Percentiles rank a stretch among this genome's conserved stretches.
These are phyloP conservation scores for Andrena fulva DNA, from an alignment of 2,888 invertebrate genomes.

Conservation along the genomic window DNA sequence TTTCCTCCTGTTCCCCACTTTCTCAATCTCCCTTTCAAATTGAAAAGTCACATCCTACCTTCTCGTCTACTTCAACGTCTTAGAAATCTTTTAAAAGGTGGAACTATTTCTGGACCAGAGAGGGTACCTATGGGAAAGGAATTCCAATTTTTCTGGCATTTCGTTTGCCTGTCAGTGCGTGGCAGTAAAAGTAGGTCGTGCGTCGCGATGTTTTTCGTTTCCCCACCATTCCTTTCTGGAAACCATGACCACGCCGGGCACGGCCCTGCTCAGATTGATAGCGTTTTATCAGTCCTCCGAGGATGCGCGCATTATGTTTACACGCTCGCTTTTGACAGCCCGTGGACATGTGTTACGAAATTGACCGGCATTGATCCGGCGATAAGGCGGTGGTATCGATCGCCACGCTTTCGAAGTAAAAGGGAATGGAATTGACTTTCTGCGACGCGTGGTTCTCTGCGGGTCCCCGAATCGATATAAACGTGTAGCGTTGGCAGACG, in stretches of 20 bases:
- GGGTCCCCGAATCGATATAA: constrained; percentile 32
- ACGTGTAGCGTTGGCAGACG: constrained; percentile 4
- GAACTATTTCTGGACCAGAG: too few species aligned
- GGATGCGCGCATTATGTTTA: constrained; percentile 18
- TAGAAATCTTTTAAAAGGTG: too few species aligned
- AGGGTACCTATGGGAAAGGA: not conserved
- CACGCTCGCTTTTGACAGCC: not conserved
- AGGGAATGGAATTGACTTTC: not conserved
- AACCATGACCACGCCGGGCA: not conserved
- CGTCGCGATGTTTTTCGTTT: not conserved
- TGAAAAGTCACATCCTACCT: too few species aligned
- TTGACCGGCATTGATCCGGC: not conserved
- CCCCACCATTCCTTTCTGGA: not conserved
- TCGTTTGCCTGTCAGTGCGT: not conserved
- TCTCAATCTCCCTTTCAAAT: too few species aligned
- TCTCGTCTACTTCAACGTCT: too few species aligned
- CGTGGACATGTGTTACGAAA: not conserved
- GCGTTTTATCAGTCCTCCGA: constrained; percentile 38
- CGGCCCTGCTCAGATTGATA: constrained; percentile 39
- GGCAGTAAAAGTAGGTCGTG: not conserved
- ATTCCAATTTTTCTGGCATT: not conserved
- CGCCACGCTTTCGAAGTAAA: too few species aligned
- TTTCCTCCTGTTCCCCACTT: too few species aligned
- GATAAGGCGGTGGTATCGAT: not conserved
- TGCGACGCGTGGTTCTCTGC: not conserved